These are phyloP conservation scores for Stegastes partitus DNA, from an alignment of 2,113 vertebrate species.

Conservation along the genomic window DNA sequence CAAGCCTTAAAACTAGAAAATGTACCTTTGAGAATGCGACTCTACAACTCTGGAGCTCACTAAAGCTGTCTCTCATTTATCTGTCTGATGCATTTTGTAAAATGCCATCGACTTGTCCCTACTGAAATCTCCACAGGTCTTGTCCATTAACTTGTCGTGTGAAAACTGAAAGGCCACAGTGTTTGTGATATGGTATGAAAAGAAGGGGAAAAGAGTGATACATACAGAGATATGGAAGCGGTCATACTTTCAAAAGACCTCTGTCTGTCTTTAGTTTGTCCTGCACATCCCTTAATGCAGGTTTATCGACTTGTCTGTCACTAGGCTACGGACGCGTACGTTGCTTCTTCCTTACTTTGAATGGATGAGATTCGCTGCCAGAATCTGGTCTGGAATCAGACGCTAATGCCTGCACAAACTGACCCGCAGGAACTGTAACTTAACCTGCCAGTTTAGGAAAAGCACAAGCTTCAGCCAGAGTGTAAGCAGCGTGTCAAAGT, in stretches of 20 bases:
- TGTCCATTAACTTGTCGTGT: constrained; percentile 46
- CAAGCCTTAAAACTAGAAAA: too few relatives aligned
- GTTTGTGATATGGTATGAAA: constrained; percentile 37
- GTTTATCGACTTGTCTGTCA: constrained; percentile 68
- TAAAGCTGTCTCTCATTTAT: too few relatives aligned
- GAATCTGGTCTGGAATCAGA: constrained; percentile 42
- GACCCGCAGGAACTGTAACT: constrained; percentile 51
- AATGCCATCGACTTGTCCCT: not conserved
- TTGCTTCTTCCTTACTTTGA: constrained; percentile 44
- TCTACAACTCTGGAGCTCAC: too few relatives aligned
- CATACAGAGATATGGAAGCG: constrained; percentile 7
- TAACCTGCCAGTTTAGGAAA: constrained; percentile 38
- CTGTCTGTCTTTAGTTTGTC: constrained; percentile 19
- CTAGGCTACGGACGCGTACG: constrained; percentile 51
- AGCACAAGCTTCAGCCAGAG: constrained; percentile 24
- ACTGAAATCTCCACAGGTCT: not conserved
- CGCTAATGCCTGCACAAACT: constrained; percentile 34
- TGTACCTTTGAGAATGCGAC: too few relatives aligned
- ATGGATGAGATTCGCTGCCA: constrained; percentile 39
- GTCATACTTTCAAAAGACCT: constrained; percentile 36
- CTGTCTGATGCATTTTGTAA: too few relatives aligned
- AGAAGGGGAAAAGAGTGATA: not conserved
- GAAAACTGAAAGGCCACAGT: constrained; percentile 31
- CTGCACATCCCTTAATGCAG: constrained; percentile 16
- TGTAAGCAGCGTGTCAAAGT: constrained; percentile 28